Conservation (phyloP, 2,113 vertebrate genomes). For the Triplophysa tibetana region DNA sequence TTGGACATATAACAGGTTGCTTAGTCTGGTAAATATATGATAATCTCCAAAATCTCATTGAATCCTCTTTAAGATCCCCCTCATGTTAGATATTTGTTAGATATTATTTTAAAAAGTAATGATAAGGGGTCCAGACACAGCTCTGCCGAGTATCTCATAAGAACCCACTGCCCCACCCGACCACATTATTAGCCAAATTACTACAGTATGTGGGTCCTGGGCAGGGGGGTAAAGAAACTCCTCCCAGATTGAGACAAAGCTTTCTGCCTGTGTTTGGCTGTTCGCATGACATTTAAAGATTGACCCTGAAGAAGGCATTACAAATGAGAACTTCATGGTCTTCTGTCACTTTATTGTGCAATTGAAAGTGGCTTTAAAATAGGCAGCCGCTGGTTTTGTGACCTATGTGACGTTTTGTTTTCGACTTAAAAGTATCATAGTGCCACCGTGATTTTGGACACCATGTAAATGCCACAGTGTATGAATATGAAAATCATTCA, state of each 20-base stretch:
- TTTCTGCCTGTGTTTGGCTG: background rate
- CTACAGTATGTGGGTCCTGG: constrained; percentile 53
- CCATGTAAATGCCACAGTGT: background rate
- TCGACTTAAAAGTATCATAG: background rate
- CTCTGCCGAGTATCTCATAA: constrained; percentile 43
- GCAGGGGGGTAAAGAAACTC: constrained; percentile 5
- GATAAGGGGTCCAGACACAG: constrained; percentile 46
- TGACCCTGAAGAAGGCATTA: constrained; percentile 54
- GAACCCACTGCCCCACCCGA: constrained; percentile 41
- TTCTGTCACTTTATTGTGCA: constrained; percentile 62
- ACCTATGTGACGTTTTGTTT: background rate
- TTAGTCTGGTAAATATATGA: background rate
- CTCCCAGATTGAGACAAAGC: constrained; percentile 2
- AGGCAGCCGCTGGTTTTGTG: background rate
- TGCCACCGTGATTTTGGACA: no score
- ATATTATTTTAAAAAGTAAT: constrained; percentile 53
- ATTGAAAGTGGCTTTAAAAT: constrained; percentile 47
- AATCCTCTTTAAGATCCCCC: no score
- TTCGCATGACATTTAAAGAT: constrained; percentile 57
- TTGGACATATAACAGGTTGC: background rate
- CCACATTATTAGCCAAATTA: constrained; percentile 55
- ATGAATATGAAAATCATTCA: no score
- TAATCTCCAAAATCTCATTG: no score
- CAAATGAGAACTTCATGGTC: constrained; percentile 58
- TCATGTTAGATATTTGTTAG: no score